Evolutionary conservation across 2,888 invertebrate species (phyloP).

Genomic region (Sepiola atlantica): DNA sequence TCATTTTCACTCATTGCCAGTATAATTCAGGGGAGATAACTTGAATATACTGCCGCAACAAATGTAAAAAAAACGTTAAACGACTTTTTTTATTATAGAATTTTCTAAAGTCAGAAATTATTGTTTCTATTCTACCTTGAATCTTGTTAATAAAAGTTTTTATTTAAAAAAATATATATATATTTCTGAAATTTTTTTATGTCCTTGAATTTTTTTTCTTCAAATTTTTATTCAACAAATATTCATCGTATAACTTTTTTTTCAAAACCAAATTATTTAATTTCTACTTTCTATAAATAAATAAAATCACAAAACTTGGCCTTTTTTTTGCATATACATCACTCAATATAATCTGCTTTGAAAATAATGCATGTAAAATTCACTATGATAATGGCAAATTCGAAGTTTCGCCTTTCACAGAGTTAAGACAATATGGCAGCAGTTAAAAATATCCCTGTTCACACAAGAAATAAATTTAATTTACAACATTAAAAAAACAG

Average conservation of each 20-base stretch:
- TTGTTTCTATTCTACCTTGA: no score
- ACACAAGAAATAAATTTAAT: slow-evolving; percentile 1
- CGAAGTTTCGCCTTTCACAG: background rate
- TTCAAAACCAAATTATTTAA: background rate
- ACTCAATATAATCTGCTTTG: background rate
- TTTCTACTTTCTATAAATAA: background rate
- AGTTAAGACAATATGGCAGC: background rate
- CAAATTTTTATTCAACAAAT: background rate
- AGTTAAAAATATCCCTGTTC: slow-evolving; percentile 6
- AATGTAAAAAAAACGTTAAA: no score
- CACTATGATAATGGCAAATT: background rate
- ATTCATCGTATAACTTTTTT: background rate
- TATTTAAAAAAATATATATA: no score
- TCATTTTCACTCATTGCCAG: no score
- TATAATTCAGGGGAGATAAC: no score
- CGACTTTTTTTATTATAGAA: no score
- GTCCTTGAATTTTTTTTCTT: background rate
- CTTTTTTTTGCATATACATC: background rate
- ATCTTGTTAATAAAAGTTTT: no score
- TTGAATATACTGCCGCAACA: no score
- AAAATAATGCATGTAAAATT: background rate
- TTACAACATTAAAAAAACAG: background rate
- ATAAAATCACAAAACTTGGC: background rate
- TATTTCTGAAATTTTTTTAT: background rate
- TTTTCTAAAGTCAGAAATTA: no score